Base-by-base conservation (phyloP, 2,797 vertebrate species). In the Hephaestus fuliginosus region DNA sequence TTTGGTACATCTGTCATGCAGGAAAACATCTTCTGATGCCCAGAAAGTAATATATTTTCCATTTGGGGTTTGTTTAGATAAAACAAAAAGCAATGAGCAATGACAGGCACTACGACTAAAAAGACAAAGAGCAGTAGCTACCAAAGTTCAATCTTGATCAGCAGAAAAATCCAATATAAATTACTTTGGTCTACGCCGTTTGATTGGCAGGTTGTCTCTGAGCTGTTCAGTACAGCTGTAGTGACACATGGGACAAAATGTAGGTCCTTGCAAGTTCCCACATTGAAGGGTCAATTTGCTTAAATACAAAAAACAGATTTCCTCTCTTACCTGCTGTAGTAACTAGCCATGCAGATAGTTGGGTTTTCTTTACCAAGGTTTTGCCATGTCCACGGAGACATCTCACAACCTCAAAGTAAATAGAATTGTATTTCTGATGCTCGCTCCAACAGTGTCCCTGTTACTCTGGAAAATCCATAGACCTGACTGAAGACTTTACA, bases 81-180 rank as follows among this genome's bases (percentile, higher is more conserved):
- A 74, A 69, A 62, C n/a, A 10, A 41, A 36, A 52, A 48, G 33
- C 33, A 68, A 41, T 52, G 28, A 76, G 53, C 56, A 41, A 4
- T 41, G 20, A 60, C 17, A 4, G 2, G 33, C 13, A 28, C 14
- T 5, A 33, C 10, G 20, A 22, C 22, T 56, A 15, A 28, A 14
- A 51, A 44, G 11, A 25, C 52, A 22, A 17, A 39, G 7, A 36
- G 5, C 13, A 41, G 20, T 5, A 68, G 49, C 13, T 61, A 22
- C 11, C 10, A 13, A 70, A 4, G 18, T 60, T 53, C 25, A n/a
- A 9, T 43, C 15, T 64, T 51, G 9, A 33, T 9, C 17, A 44
- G 4, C 25, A 20, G 25, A 25, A 58, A 52, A 14, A 70, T 65
- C 44, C 15, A 44, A 18, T 43, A 12, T 15, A 58, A 14, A 51